These are phyloP conservation scores for Pedetes capensis DNA, from an alignment of 2,113 vertebrate species.

Conservation along the genomic window DNA sequence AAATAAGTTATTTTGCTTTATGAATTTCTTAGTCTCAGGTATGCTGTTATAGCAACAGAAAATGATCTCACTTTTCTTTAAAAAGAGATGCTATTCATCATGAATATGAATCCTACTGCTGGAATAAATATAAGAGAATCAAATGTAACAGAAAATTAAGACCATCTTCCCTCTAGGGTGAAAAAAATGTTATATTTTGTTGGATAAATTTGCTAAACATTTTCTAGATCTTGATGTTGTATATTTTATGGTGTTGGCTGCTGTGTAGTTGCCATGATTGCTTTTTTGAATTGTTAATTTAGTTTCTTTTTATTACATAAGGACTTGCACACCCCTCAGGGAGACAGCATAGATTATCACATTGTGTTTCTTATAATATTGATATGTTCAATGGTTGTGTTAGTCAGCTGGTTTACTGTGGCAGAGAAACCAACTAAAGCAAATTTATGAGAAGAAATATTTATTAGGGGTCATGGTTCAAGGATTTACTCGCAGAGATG, in stretches of 20 bases:
- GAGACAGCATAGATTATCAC: not conserved
- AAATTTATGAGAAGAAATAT: no score
- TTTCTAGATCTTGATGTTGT: not conserved
- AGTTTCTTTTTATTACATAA: conserved; percentile 23
- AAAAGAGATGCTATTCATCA: not conserved
- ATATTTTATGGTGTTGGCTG: conserved; percentile 11
- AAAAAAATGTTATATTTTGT: conserved; percentile 38
- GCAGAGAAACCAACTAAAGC: no score
- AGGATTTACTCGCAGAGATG: no score
- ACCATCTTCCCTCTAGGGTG: not conserved
- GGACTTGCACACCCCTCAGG: not conserved
- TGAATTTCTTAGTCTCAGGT: not conserved
- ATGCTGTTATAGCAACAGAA: not conserved
- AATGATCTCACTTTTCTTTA: not conserved
- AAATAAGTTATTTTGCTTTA: not conserved
- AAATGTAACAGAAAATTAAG: not conserved
- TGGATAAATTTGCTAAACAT: conserved; percentile 7
- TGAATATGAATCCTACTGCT: not conserved
- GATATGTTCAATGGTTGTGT: conserved; percentile 1
- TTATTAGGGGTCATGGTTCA: no score
- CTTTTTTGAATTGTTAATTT: conserved; percentile 46
- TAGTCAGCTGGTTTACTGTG: no score
- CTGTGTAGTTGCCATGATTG: not conserved
- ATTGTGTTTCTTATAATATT: conserved; percentile 7
- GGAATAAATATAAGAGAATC: not conserved